Conservation (phyloP, 2,888 invertebrate species). For the Cerceris rybyensis region DNA sequence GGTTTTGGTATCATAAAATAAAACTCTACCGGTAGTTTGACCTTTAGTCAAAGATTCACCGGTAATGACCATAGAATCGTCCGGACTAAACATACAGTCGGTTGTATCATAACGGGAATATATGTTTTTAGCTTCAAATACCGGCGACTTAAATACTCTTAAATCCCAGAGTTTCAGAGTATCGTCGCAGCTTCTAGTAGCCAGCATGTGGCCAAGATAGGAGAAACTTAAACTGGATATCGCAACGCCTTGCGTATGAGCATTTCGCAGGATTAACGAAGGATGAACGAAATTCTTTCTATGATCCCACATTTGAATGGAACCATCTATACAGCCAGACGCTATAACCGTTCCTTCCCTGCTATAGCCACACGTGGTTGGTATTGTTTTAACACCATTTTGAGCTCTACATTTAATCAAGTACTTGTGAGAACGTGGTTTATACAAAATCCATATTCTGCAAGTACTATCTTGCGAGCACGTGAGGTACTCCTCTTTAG, state of each 20-base stretch:
- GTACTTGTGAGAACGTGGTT: conserved; percentile 89
- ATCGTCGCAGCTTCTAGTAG: conserved; percentile 94
- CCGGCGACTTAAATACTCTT: conserved; percentile 89
- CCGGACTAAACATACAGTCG: conserved; percentile 93
- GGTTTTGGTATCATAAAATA: conserved; percentile 91
- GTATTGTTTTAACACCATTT: conserved; percentile 93
- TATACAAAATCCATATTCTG: conserved; percentile 93
- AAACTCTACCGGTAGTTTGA: conserved; percentile 85
- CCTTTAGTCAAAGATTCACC: conserved; percentile 91
- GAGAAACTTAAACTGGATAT: conserved; percentile 94
- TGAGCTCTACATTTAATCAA: conserved; percentile 94
- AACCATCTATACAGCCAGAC: conserved; percentile 96
- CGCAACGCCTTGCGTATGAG: conserved; percentile 91
- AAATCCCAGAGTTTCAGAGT: conserved; percentile 98
- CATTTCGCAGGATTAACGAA: conserved; percentile 88
- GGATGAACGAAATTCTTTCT: conserved; percentile 95
- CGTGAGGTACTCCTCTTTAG: conserved; percentile 96
- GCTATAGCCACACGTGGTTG: conserved; percentile 92
- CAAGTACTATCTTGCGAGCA: conserved; percentile 97
- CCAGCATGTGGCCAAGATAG: conserved; percentile 90
- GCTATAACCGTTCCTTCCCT: conserved; percentile 94
- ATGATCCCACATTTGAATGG: conserved; percentile 98
- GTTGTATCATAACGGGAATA: conserved; percentile 93
- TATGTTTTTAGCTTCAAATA: conserved; percentile 87
- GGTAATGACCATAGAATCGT: conserved; percentile 94